Percentiles rank a stretch among this genome's conserved stretches.
phyloP scores from a whole-genome alignment of 2,888 invertebrate species.

The Dryadula phaetusa region DNA sequence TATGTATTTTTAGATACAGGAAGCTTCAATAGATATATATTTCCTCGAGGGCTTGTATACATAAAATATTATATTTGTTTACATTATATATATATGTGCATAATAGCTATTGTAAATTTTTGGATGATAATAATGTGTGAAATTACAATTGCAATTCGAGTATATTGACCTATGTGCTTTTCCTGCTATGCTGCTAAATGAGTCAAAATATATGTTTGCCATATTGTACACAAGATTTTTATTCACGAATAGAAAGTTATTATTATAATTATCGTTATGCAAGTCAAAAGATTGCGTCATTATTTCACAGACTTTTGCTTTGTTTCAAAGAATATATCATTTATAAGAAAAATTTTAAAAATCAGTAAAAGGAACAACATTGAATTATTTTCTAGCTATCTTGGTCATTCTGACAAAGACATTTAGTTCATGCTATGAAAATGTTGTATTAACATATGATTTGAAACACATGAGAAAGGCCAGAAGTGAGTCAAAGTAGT shows the following conservation, averaged over 20 bases:
- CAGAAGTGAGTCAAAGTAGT: too few relatives aligned
- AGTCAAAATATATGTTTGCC: too few relatives aligned
- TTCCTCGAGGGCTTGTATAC: constrained; percentile 63
- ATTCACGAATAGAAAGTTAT: constrained; percentile 1
- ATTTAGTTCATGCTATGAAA: too few relatives aligned
- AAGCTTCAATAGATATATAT: constrained; percentile 71
- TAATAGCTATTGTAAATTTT: constrained; percentile 2
- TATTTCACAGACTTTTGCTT: constrained; percentile 1
- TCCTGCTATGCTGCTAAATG: too few relatives aligned
- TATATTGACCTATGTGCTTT: neutral
- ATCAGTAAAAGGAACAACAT: too few relatives aligned
- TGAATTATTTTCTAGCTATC: too few relatives aligned
- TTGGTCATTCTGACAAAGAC: too few relatives aligned
- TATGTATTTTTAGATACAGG: constrained; percentile 78
- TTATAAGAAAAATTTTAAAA: neutral
- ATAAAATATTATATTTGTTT: constrained; percentile 53
- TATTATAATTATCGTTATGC: neutral
- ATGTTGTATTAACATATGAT: too few relatives aligned
- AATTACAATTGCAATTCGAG: neutral
- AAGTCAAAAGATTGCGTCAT: constrained; percentile 9
- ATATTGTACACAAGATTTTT: neutral
- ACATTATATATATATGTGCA: constrained; percentile 1
- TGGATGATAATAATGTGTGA: neutral
- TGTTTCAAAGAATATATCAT: neutral
- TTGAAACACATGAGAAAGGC: too few relatives aligned